phyloP scores from a whole-genome alignment of 2,797 vertebrate genomes.

The Sebastiscus tertius region DNA sequence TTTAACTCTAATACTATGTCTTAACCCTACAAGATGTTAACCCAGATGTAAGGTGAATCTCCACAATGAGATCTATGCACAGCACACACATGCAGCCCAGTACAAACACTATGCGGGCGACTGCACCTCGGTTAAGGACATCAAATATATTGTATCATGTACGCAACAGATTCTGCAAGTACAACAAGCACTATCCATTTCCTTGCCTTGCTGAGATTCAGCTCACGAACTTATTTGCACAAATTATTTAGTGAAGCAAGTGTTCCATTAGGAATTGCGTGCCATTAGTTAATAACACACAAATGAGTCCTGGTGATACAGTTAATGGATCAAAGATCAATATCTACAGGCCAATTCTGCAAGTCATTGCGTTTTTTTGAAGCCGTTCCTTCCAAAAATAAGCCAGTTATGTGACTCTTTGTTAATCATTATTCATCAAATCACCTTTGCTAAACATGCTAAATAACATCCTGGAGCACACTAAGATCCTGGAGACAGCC shows the following conservation, averaged over 20 bases:
- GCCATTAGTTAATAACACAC: background rate
- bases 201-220: background rate
- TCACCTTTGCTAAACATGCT: background rate
- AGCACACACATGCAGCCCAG: background rate
- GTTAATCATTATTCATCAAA: background rate
- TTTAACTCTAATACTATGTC: background rate
- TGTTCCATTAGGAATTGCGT: background rate
- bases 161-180: background rate
- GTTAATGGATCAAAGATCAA: background rate
- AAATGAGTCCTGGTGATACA: background rate
- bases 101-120: background rate
- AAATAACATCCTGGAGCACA: background rate
- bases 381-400: background rate
- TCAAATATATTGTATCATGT: background rate
- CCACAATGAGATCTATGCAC: background rate
- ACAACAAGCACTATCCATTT: background rate
- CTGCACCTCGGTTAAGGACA: background rate
- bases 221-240: background rate
- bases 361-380: background rate
- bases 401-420: background rate
- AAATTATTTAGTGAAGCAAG: background rate
- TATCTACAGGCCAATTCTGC: background rate
- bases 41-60: background rate
- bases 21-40: background rate
- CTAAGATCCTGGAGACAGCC: background rate